phyloP scores from a whole-genome alignment of 2,888 invertebrate genomes.

The Polydrusus pterygomalis region DNA sequence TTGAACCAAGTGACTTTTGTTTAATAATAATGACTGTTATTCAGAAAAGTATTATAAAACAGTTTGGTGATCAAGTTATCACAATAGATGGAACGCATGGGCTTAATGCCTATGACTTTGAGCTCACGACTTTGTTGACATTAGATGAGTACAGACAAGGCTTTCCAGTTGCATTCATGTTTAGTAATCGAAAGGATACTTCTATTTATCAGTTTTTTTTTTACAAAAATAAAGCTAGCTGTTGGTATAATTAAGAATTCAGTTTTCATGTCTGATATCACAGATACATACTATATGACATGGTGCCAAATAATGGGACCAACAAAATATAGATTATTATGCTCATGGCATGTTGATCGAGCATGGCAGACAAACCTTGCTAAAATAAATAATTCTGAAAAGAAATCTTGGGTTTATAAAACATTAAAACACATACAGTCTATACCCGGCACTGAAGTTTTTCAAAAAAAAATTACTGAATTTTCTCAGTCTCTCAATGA shows the following conservation, averaged over 20 bases:
- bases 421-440: conserved; percentile 13
- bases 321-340: background rate
- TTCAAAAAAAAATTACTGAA: background rate
- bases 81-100: conserved; percentile 44
- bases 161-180: conserved; percentile 21
- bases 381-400: conserved; percentile 6
- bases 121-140: conserved; percentile 35
- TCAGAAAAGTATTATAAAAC: conserved; percentile 11
- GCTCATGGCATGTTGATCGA: conserved; percentile 23
- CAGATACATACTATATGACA: conserved; percentile 8
- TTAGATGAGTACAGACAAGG: conserved; percentile 24
- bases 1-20: conserved; percentile 30
- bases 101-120: conserved; percentile 41
- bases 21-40: conserved; percentile 19
- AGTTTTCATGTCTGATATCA: conserved; percentile 16
- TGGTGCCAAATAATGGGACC: conserved; percentile 26
- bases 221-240: background rate
- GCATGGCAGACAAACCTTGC: conserved; percentile 10
- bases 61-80: conserved; percentile 9
- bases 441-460: background rate
- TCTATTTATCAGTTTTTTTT: conserved; percentile 21
- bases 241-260: conserved; percentile 1
- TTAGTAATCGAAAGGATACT: conserved; percentile 21
- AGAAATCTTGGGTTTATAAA: too few relatives aligned
- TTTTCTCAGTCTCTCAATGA: background rate